Conservation (phyloP, 2,113 vertebrate species). For the Platichthys stellatus region DNA sequence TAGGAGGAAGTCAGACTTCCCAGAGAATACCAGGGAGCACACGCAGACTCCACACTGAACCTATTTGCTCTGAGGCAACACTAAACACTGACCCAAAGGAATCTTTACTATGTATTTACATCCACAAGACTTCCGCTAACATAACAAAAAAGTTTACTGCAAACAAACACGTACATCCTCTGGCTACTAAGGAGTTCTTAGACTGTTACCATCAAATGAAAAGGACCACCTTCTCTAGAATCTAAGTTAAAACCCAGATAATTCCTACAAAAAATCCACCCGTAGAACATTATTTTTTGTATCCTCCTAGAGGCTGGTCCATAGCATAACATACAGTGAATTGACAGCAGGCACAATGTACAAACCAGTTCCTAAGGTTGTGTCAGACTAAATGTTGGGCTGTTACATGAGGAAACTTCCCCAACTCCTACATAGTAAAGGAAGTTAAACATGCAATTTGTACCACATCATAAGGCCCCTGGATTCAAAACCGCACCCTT, state of each 20-base stretch:
- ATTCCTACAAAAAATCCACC: not conserved
- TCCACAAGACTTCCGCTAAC: not conserved
- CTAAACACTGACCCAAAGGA: too few relatives aligned
- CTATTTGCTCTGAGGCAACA: too few relatives aligned
- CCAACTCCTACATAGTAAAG: not conserved
- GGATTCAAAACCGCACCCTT: conserved; percentile 51
- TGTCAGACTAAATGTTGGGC: conserved; percentile 18
- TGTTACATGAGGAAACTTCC: conserved; percentile 16
- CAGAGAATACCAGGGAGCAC: too few relatives aligned
- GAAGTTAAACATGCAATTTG: conserved; percentile 22
- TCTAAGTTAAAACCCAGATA: conserved; percentile 1
- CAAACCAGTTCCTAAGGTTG: conserved; percentile 4
- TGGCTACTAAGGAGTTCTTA: not conserved
- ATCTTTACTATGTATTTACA: not conserved
- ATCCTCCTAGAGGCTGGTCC: not conserved
- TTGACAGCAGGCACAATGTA: conserved; percentile 2
- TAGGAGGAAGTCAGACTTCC: too few relatives aligned
- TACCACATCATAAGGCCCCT: conserved; percentile 51
- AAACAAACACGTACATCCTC: not conserved
- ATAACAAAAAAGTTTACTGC: too few relatives aligned
- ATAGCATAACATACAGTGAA: conserved; percentile 12
- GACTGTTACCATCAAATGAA: not conserved
- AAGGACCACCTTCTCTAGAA: not conserved
- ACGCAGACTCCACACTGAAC: too few relatives aligned
- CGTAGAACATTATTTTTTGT: not conserved